Base-by-base conservation (phyloP, 2,113 vertebrate genomes). In the Tympanuchus pallidicinctus region DNA sequence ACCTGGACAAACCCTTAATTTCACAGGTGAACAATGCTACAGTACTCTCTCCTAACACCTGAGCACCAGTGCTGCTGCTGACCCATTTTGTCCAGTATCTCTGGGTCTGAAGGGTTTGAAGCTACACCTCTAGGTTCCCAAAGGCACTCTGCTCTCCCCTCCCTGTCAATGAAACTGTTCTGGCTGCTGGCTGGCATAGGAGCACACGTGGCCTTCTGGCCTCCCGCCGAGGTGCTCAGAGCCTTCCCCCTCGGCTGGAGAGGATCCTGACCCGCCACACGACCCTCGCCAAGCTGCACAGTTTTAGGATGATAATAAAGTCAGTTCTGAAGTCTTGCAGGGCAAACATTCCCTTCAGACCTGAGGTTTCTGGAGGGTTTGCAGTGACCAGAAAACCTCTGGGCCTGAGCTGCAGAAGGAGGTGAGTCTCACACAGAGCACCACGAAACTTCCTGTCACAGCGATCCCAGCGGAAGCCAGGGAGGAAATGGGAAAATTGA, bases 401-500 rank as follows among this genome's bases (percentile, higher is more conserved):
- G 2, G 5, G 1, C 34, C 32, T 10, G n/a, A 64, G 75, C 50
- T 69, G 56, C 64, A 71, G n/a, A 61, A 72, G 19, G 34, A 59
- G 82, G 65, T 56, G 50, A 93, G 42, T 28, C 64, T 76, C 2
- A 4, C 82, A 50, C 40, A 73, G 64, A 42, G 34, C 8, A 4
- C 54, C 76, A 57, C 36, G 73, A 52, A 93, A 32, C 67, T 71
- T 92, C 74, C 60, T 56, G 38, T 45, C 71, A 63, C 63, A 66
- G 59, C 0, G 0, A 38, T 57, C 76, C 45, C 15, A 20, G 64
- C 2, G 21, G 82, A 93, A 92, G 56, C 50, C 82, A 47, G 60
- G 38, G 57, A 91, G n/a, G 67, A 91, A 93, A 80, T 27, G 43
- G 72, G 87, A 85, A 96, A 74, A 93, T 2, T 74, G 19, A 88